Conservation (phyloP, 2,797 vertebrate species). For the Pangasius mekongensis region DNA sequence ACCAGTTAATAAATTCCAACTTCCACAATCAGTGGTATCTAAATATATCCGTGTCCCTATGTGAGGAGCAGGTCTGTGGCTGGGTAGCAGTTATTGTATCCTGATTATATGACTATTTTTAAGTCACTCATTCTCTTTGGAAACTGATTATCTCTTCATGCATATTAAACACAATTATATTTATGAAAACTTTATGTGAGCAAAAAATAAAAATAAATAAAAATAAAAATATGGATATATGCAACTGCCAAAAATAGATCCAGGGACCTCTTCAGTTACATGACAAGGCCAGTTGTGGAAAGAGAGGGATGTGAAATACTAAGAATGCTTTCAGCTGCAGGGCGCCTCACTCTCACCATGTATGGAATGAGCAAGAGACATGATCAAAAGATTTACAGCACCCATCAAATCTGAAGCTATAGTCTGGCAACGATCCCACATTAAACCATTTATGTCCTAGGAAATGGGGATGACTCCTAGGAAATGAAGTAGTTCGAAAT, state of each 20-base stretch:
- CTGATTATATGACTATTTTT: neutral
- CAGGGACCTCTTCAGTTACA: constrained; percentile 33
- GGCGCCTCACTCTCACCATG: neutral
- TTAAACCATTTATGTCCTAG: neutral
- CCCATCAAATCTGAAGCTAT: constrained; percentile 7
- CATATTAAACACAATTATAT: neutral
- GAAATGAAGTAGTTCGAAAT: neutral
- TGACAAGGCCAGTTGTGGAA: constrained; percentile 22
- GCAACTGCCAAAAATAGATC: constrained; percentile 44
- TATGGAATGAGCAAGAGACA: constrained; percentile 21
- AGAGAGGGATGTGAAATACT: constrained; percentile 40
- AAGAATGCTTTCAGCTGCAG: constrained; percentile 33
- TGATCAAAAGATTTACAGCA: constrained; percentile 34
- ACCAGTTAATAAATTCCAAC: neutral
- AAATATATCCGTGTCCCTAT: constrained; percentile 21
- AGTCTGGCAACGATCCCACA: neutral
- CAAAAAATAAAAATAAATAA: neutral
- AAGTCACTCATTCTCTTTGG: neutral
- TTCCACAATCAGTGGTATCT: neutral
- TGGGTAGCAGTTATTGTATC: too few species aligned
- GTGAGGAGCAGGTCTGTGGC: neutral
- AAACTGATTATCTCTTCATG: too few species aligned
- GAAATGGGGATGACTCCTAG: neutral
- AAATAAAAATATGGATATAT: neutral
- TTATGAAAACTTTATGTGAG: neutral